These are phyloP conservation scores for Oscheius myriophilus DNA, from an alignment of 2,888 invertebrate genomes.

Conservation along the genomic window DNA sequence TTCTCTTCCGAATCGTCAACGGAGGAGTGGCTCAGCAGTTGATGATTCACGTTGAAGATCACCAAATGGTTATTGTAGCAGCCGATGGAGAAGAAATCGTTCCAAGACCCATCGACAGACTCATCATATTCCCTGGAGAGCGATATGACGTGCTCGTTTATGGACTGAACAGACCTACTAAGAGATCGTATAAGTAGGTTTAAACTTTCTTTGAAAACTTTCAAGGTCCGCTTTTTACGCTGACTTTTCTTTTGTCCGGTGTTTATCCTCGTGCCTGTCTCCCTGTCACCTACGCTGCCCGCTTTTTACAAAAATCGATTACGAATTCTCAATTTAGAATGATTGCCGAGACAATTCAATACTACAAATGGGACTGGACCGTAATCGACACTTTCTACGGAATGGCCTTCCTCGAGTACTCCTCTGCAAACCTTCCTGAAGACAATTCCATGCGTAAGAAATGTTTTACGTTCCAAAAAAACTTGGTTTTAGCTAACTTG, in stretches of 20 bases:
- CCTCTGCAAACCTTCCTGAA: slow-evolving; percentile 34
- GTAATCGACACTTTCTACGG: slow-evolving; percentile 49
- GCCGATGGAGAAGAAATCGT: slow-evolving; percentile 65
- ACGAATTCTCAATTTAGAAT: too few relatives aligned
- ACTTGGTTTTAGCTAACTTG: background rate
- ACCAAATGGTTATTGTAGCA: slow-evolving; percentile 60
- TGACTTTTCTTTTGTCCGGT: too few relatives aligned
- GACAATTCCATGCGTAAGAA: slow-evolving; percentile 38
- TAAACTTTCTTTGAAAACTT: background rate
- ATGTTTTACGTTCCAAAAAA: background rate
- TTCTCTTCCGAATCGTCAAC: slow-evolving; percentile 62
- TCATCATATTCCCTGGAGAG: slow-evolving; percentile 67
- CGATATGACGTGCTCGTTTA: slow-evolving; percentile 65
- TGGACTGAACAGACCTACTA: slow-evolving; percentile 46
- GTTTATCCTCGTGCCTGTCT: too few relatives aligned
- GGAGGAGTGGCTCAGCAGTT: slow-evolving; percentile 64
- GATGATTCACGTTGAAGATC: slow-evolving; percentile 62
- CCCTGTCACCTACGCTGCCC: too few relatives aligned
- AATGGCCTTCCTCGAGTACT: slow-evolving; percentile 62
- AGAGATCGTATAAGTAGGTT: slow-evolving; percentile 39
- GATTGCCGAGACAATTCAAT: slow-evolving; percentile 50
- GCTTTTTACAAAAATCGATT: too few relatives aligned
- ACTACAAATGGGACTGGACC: slow-evolving; percentile 56
- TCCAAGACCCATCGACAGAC: slow-evolving; percentile 50
- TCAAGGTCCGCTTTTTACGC: too few relatives aligned